Base-by-base conservation (phyloP, 2,888 invertebrate genomes). In the Yponomeuta cagnagella region DNA sequence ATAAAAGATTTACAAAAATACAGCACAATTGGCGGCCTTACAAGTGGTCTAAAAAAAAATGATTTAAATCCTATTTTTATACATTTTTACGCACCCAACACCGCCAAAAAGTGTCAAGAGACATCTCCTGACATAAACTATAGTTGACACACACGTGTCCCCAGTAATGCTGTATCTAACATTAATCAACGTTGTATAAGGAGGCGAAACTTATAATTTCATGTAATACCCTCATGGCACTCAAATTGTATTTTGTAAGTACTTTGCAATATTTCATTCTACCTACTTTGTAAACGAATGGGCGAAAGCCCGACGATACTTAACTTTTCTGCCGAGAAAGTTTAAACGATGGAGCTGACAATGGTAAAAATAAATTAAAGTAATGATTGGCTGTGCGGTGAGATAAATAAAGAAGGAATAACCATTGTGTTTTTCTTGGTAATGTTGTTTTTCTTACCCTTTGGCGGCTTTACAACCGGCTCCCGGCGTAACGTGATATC, bases 151-250 rank as follows among this genome's bases (percentile, higher is more conserved):
- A 23, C 23, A 23, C 23, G 23, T 23, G 23, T 23, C 5, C 23
- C 23, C 23, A 23, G 33, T 5, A 43, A 43, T 43, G 52, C 3
- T 58, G 52, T 58, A 58, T 72, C 73, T 79, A 82, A 81, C 6
- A 88, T 89, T 88, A 87, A 87, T 87, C 86, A 82, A 76, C 73
- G 70, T 78, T 86, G 76, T 87, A 81, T 84, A 88, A 76, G 86
- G 86, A 64, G 71, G 78, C 77, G 81, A 83, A 68, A 52, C 48
- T 68, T 52, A 43, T 65, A 33, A 65, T 31, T 65, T 65, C 65
- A 33, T 43, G 48, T 84, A 85, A 85, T 85, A 82, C 83, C 80
- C 75, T 12, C 77, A 80, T 74, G 73, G 80, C 80, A 81, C 79
- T 74, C 80, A 78, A 83, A 84, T 82, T 82, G 84, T 82, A 12